These are phyloP conservation scores for Melanerpes aurifrons DNA, from an alignment of 2,113 vertebrate species.

Conservation along the genomic window DNA sequence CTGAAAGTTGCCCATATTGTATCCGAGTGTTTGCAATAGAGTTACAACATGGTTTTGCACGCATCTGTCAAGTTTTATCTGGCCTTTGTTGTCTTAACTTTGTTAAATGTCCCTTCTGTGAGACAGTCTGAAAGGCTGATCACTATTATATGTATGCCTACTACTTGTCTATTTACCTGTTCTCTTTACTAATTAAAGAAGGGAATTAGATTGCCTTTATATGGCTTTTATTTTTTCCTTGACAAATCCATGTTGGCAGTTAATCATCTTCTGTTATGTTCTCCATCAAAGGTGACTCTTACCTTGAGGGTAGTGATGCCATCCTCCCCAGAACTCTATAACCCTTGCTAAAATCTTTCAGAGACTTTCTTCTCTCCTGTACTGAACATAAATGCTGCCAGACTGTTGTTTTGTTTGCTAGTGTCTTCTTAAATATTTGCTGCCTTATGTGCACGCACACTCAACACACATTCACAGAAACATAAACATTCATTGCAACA, in stretches of 20 bases:
- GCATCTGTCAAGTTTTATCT: accelerated
- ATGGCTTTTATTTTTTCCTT: neutral
- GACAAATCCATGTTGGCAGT: neutral
- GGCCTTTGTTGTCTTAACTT: neutral
- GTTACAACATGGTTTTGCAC: neutral
- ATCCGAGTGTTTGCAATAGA: neutral
- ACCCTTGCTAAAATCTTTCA: neutral
- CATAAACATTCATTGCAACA: neutral
- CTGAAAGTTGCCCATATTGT: neutral
- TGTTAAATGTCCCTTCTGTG: neutral
- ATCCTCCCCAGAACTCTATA: neutral
- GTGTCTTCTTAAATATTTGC: neutral
- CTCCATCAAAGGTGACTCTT: neutral
- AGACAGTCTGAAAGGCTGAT: neutral
- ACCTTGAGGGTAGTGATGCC: neutral
- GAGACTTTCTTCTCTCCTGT: neutral
- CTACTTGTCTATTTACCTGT: neutral
- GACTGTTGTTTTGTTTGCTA: neutral
- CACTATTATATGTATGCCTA: neutral
- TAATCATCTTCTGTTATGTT: conserved; percentile 19
- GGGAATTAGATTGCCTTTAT: neutral
- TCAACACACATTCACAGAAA: neutral
- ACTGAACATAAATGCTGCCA: neutral
- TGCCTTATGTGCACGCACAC: neutral
- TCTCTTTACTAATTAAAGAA: neutral